Evolutionary conservation across 2,797 vertebrate species (phyloP).

Genomic region (Catharus ustulatus): DNA sequence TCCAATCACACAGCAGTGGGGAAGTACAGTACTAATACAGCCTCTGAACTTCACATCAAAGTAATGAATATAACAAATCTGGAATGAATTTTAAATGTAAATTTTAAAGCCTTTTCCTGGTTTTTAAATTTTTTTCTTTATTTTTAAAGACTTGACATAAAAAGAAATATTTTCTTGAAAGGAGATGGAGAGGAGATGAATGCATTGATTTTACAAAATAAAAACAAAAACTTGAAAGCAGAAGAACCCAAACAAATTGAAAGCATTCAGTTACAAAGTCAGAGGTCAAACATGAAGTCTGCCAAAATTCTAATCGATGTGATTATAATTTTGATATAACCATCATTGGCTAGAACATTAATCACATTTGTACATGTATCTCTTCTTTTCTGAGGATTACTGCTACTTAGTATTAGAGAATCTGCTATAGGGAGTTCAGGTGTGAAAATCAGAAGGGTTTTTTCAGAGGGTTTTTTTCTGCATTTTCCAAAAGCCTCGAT

Average conservation of each 20-base stretch:
- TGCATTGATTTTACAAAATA: not conserved
- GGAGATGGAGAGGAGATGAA: not conserved
- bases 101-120: not conserved
- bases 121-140: not conserved
- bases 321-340: not conserved
- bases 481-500: not conserved
- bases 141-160: not conserved
- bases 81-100: conserved; percentile 12
- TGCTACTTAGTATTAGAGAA: not conserved
- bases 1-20: conserved; percentile 12
- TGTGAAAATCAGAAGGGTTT: not conserved
- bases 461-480: not conserved
- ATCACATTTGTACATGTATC: not conserved
- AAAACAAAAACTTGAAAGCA: not conserved
- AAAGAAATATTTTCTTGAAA: not conserved
- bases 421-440: not conserved
- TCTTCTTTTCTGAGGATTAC: not conserved
- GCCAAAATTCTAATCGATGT: not conserved
- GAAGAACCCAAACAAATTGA: not conserved
- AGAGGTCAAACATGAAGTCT: not conserved
- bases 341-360: not conserved
- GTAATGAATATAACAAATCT: conserved; percentile 5
- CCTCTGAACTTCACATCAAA: conserved; percentile 55
- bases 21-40: conserved; percentile 3
- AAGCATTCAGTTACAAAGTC: not conserved